Base-by-base conservation (phyloP, 1,140 invertebrate genomes). In the Periplaneta americana region DNA sequence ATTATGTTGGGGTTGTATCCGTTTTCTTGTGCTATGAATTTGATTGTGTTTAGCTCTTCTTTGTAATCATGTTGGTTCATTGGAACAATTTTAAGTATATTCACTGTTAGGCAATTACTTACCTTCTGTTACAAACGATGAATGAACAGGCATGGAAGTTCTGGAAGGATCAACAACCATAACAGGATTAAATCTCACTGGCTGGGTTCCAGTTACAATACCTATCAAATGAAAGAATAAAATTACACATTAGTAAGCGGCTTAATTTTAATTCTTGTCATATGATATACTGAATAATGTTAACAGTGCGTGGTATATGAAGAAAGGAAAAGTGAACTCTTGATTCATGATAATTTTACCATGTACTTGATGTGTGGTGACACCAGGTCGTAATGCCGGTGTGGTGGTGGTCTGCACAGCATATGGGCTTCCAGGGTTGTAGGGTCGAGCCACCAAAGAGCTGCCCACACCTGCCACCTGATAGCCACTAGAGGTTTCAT, bases 111-210 rank as follows among this genome's bases (percentile, higher is more conserved):
- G 28, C n/a, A 74, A 34, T 18, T 57, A 36, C 76, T 81, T 81
- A 78, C 81, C 81, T 78, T 81, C 81, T 15, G 74, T 77, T 17
- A 81, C 35, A 36, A 31, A 80, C 22, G 75, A 74, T 34, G 80
- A 75, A 34, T 81, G 81, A 34, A 81, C 48, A 31, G 81, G 81
- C 34, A 81, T 9, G 13, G 28, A 11, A 9, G 34, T 32, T 36
- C 81, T 77, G 31, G 81, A 78, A 15, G 75, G 39, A 76, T 81
- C 81, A 31, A 81, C 81, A 28, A 81, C 81, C 81, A 81, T 75
- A 22, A 81, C 81, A 34, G 81, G 81, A 32, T 74, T 81, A 75
- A 81, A 81, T 39, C 57, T 77, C 35, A 81, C 81, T n/a, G 81
- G 34, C 17, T 77, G 31, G 9, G 31, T 78, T 32, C 35, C 76